Evolutionary conservation across 2,888 invertebrate species (phyloP).

Genomic region (Strigamia transsilvanica): DNA sequence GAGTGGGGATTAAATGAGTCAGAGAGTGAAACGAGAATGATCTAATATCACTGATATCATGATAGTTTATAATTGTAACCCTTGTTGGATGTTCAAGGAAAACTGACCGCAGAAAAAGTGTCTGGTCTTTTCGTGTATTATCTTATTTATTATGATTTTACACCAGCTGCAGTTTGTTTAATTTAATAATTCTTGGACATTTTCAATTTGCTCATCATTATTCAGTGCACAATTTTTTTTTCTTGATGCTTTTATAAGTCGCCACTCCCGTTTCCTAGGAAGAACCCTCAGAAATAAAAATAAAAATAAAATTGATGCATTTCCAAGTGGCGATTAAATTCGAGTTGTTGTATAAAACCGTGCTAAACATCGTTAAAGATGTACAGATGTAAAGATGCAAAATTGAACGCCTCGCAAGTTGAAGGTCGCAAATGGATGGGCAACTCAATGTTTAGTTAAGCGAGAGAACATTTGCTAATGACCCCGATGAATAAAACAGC

Average conservation of each 20-base stretch:
- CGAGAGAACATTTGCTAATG: constrained; percentile 39
- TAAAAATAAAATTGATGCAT: background rate
- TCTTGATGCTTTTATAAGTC: background rate
- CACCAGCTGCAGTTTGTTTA: constrained; percentile 20
- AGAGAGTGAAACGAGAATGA: background rate
- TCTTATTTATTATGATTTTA: background rate
- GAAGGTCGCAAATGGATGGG: constrained; percentile 16
- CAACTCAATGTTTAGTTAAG: background rate
- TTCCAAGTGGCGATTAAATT: background rate
- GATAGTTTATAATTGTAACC: background rate
- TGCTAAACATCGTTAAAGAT: background rate
- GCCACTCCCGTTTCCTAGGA: constrained; percentile 21
- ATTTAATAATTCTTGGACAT: constrained; percentile 3
- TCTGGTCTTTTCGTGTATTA: background rate
- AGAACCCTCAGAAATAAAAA: background rate
- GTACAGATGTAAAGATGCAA: background rate
- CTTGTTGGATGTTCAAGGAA: background rate
- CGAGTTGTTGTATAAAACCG: background rate
- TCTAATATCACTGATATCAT: background rate
- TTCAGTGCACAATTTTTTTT: background rate
- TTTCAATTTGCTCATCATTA: background rate
- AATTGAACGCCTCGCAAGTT: constrained; percentile 9
- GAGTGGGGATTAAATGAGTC: constrained; percentile 31
- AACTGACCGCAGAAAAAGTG: background rate
- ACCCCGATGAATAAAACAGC: constrained; percentile 23